Percentiles rank a stretch among this genome's conserved stretches.
These are phyloP conservation scores for Drosophila acutilabella DNA, from an alignment of 2,888 invertebrate genomes.

Conservation along the genomic window DNA sequence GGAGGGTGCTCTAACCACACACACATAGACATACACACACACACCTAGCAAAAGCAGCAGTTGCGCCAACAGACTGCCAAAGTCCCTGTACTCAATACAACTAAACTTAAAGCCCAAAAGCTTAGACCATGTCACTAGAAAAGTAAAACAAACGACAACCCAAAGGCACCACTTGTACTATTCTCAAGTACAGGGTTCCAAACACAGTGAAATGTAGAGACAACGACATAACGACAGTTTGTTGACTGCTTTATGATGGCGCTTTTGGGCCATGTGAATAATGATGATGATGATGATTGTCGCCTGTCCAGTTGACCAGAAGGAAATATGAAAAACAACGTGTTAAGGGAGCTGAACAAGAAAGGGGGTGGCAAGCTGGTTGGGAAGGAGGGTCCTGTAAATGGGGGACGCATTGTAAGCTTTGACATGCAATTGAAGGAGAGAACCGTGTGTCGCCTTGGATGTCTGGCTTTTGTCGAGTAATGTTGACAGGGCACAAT, in stretches of 20 bases:
- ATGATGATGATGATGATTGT: slow-evolving; percentile 60
- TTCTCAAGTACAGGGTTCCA: too few relatives aligned
- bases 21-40: slow-evolving; percentile 7
- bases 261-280: slow-evolving; percentile 59
- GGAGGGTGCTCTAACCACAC: slow-evolving; percentile 53
- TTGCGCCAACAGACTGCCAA: too few relatives aligned
- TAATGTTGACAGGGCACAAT: slow-evolving; percentile 4
- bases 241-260: slow-evolving; percentile 49
- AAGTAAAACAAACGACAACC: too few relatives aligned
- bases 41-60: background rate
- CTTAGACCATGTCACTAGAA: too few relatives aligned
- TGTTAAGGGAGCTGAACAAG: background rate
- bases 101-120: too few relatives aligned
- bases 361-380: background rate
- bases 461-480: background rate
- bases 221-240: slow-evolving; percentile 16
- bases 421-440: slow-evolving; percentile 27
- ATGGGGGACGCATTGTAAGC: slow-evolving; percentile 6
- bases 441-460: slow-evolving; percentile 4
- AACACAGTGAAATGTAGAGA: background rate
- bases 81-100: too few relatives aligned
- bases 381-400: background rate
- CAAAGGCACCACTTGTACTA: too few relatives aligned
- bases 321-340: background rate
- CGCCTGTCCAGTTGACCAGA: slow-evolving; percentile 43